Conservation (phyloP, 30 jellyfish, hydroid and myxozoan species). For the Mastigias papua region DNA sequence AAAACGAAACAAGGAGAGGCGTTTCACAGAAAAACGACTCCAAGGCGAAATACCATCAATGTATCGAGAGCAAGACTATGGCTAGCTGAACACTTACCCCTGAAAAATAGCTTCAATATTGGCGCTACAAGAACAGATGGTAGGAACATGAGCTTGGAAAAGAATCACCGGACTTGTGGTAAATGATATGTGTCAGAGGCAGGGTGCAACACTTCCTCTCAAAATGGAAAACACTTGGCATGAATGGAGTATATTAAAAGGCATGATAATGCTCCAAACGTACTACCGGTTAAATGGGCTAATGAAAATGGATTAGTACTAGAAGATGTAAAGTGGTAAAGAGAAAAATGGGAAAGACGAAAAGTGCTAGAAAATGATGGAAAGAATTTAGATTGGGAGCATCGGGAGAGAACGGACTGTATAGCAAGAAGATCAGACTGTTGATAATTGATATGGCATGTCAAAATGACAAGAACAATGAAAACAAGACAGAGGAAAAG, state of each 20-base stretch:
- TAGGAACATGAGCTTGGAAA: conserved; percentile 46
- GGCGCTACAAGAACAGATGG: conserved; percentile 24
- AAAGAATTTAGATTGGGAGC: neutral
- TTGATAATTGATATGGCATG: neutral
- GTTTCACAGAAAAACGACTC: conserved; percentile 14
- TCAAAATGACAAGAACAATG: neutral
- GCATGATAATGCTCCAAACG: neutral
- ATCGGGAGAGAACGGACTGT: neutral
- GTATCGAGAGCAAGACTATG: conserved; percentile 3
- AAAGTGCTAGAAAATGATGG: neutral
- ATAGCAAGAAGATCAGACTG: neutral
- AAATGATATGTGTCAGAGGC: conserved; percentile 9
- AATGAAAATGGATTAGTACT: neutral
- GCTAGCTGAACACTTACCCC: conserved; percentile 25
- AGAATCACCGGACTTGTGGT: conserved; percentile 17
- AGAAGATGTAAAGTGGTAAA: neutral
- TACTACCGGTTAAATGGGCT: neutral
- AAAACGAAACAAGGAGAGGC: neutral
- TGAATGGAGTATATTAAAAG: neutral
- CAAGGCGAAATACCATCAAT: conserved; percentile 35
- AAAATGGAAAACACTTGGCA: neutral
- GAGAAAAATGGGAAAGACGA: neutral
- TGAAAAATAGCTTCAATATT: conserved; percentile 31
- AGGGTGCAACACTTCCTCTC: neutral
- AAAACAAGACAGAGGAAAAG: neutral